Evolutionary conservation across 2,113 vertebrate genomes (phyloP), one percentile per base, ranked within the genome.

Genomic region (Oreochromis niloticus): DNA sequence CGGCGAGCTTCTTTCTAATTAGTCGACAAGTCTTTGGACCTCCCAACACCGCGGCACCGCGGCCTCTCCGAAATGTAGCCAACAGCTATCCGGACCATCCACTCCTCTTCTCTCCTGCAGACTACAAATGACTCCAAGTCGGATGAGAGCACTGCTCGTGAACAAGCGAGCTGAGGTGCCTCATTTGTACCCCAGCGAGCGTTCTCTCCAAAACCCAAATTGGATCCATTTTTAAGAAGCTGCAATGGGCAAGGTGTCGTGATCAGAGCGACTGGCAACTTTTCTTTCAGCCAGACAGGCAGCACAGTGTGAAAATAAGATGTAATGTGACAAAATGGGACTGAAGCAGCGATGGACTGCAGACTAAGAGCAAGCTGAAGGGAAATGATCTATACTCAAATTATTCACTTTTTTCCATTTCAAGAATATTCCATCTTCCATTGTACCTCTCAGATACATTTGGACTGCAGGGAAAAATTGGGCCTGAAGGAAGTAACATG

Each of bases 301-400:
- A 43, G 82, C 55, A 12, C 63, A 1, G 79, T 13, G 88, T 81
- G 85, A 93, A 91, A 93, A 91, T 93, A 88, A 93, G 90, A 73
- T 10, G 48, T 93, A 93, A 93, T 93, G 89, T 85, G 75, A 89
- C 88, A 89, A 92, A 91, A 92, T 92, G 87, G 88, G 82, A 80
- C 13, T 4, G 79, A 83, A 86, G 84, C 84, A 84, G 84, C 79
- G 8, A 87, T 5, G 84, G 85, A 91, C 86, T 81, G 30, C 84
- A 73, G 84, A 84, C 73, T 12, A 84, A 82, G 85, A 87, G 68
- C 34, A 50, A 82, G 85, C 17, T 63, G 81, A 90, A 85, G 84
- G 91, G 66, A 89, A 92, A 94, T 90, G 85, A 91, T 80, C 82
- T 87, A 88, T 84, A 63, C 91, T 90, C 90, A 61, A 85, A 93